Base-by-base conservation (phyloP, 2,797 vertebrate species). In the Emydoidea blandingii region DNA sequence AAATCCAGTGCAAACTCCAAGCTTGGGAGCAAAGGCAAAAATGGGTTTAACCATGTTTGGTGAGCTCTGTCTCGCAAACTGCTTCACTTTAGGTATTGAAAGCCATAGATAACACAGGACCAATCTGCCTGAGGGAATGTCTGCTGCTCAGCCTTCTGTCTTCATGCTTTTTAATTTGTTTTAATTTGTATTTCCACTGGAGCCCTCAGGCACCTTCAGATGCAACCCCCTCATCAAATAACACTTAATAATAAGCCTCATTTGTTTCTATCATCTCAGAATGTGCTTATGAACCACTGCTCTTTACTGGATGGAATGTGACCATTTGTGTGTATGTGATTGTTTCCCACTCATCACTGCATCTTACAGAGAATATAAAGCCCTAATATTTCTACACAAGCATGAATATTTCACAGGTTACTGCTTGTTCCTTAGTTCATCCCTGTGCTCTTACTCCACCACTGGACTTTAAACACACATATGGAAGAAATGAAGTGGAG, bases 81-180 rank as follows among this genome's bases (percentile, higher is more conserved):
- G 81, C 59, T 37, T 44, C 9, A 0, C 0, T 11, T 41, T 82
- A 56, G 79, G 11, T 1, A 16, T 0, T 5, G 76, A 53, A 15
- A 50, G 41, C 29, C 27, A 23, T 31, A 44, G 53, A 56, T 1
- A 3, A 56, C 0, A 3, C 3, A 1, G 31, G 15, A 57, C 74
- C 29, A 11, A 84, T 37, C 76, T n/a, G 7, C 4, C 59, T 9
- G 87, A 87, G 85, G 76, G 23, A n/a, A 56, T 1, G 31, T 47
- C 6, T 1, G 78, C 68, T 87, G 34, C 59, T 84, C 78, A 19
- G 34, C 2, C 34, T 78, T 85, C 68, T 79, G 15, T 76, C 53
- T 62, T 59, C 81, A 25, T 15, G n/a, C 59, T 23, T 54, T 54
- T 54, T 54, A 54, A 54, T 54, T 54, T 72, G 23, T 68, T 59